Base-by-base conservation (phyloP, 64 coral and sea anemone genomes). In the Stichodactyla mertensii region DNA sequence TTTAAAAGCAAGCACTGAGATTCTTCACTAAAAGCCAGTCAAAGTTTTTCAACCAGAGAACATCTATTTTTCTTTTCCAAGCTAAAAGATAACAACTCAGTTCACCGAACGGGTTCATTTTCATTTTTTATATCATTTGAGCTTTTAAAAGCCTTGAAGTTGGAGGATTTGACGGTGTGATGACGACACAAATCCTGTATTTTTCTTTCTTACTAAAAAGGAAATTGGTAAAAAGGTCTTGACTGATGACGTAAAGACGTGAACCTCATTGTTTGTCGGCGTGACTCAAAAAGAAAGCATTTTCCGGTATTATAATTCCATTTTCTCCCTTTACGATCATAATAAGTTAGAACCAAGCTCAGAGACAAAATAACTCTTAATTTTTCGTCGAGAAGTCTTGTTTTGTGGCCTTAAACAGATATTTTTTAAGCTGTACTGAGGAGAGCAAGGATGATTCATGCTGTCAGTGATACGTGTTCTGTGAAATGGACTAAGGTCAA, bases 401-500 rank as follows among this genome's bases (percentile, higher is more conserved):
- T 74, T 0, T 31, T n/a, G 5, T 19, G 16, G 69, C 11, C 69
- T 0, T 31, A 27, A 27, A 74, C 8, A 1, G 22, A 36, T 31
- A 9, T 74, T 74, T 20, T 74, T 74, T 23, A 27, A 28, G 24
- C 24, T 27, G 8, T 12, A 12, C 5, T 74, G 69, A 11, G 5
- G 0, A 45, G 1, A 45, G 12, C 9, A 78, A 71, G 6, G 15
- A 91, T 91, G 89, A 86, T 91, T 71, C 66, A 86, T 70, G 84
- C 90, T 23, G 85, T 92, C 4, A 78, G 84, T n/a, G 90, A 92
- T 87, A 82, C 90, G 52, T 92, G 90, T 20, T 92, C 90, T 58
- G 85, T 92, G 24, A 70, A 77, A 81, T 87, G 86, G 85, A 83
- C 79, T 18, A 83, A 87, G 82, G 85, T 83, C 23, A 92, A 92